Base-by-base conservation (phyloP, 2,797 vertebrate genomes). In the Falco biarmicus region DNA sequence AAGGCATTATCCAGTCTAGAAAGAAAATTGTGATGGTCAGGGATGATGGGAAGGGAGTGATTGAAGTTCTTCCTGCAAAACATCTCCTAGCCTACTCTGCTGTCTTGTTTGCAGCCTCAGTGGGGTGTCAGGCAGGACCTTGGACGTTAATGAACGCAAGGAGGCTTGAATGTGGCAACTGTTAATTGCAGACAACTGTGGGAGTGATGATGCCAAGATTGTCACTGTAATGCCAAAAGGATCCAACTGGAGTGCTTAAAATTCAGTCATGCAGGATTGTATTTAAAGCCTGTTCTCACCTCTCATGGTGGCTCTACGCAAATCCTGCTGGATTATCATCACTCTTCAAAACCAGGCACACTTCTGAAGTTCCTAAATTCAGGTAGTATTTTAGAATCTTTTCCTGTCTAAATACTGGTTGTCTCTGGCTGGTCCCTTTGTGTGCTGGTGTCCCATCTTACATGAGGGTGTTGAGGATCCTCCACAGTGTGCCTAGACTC, bases 201-300 rank as follows among this genome's bases (percentile, higher is more conserved):
- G 91, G 94, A 93, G 89, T 91, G 87, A 78, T 61, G 71, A 80
- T 94, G 89, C 92, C 82, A 81, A 90, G 89, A 83, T 68, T 95
- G 85, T 96, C 91, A 75, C 87, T 91, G 73, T 64, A 77, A 86
- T 19, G 76, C 90, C 91, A 81, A 34, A 90, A 91, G 63, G 83
- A 91, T 94, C 77, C 57, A 71, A 93, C 77, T 47, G 37, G 61
- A 92, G 61, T 57, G 53, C 85, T 95, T 94, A 94, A 95, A 97
- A 95, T 95, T 84, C 87, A 93, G 34, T 75, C 73, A 61, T 26
- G 82, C 45, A 60, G 65, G 89, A 80, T 70, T 92, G 94, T 84
- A 87, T 96, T 95, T 95, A 91, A 79, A 95, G 89, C 90, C 65
- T 93, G 91, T 95, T 95, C 87, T 93, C 94, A 95, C 94, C 87